These are phyloP conservation scores for Grammomys surdaster DNA, from an alignment of 2,113 vertebrate species.

Conservation along the genomic window DNA sequence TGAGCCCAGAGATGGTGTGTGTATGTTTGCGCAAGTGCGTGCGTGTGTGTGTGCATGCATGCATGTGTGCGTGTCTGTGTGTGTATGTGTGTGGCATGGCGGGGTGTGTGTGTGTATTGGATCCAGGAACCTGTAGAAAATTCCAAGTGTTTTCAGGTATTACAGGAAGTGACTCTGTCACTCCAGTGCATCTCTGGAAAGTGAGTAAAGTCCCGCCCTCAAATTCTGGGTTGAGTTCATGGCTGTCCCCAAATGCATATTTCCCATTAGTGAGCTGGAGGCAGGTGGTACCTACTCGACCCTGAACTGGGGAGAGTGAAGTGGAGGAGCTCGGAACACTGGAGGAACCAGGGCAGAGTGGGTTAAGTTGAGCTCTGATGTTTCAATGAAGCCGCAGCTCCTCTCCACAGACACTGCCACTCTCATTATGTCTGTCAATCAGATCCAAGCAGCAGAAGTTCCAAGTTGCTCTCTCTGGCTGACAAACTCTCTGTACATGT, in stretches of 20 bases:
- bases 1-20: neutral
- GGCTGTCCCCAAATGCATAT: neutral
- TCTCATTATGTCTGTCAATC: constrained; percentile 88
- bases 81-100: too few relatives aligned
- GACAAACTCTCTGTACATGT: constrained; percentile 88
- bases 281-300: neutral
- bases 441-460: constrained; percentile 84
- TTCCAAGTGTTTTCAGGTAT: neutral
- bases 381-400: constrained; percentile 80
- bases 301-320: constrained; percentile 29
- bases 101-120: fast-evolving
- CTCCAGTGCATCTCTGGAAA: neutral
- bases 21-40: too few relatives aligned
- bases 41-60: fast-evolving
- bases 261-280: neutral
- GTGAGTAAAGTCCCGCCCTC: neutral
- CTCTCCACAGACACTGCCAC: constrained; percentile 85
- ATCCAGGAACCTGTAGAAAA: neutral
- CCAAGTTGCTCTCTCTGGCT: constrained; percentile 86
- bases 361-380: constrained; percentile 89
- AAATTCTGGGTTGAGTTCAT: neutral
- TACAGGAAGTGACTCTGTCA: neutral
- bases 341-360: constrained; percentile 75
- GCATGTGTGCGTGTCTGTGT: too few relatives aligned
- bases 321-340: constrained; percentile 66